phyloP scores from a whole-genome alignment of 2,797 vertebrate species.

The Pseudocheirus occidentalis region DNA sequence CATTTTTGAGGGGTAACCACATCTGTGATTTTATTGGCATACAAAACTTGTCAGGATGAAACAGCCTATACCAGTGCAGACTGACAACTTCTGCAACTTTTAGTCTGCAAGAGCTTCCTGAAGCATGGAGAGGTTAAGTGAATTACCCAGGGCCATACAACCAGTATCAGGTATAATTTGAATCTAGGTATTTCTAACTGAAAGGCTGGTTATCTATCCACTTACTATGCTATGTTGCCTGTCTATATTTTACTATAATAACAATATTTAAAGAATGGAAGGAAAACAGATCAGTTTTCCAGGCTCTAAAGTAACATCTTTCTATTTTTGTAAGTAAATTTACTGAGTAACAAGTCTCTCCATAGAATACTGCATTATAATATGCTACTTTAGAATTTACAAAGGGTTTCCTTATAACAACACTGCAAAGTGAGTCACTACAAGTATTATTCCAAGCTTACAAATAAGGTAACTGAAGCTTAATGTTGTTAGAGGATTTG shows the following conservation, averaged over 20 bases:
- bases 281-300: not conserved
- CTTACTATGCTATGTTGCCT: not conserved
- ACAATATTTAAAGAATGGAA: not conserved
- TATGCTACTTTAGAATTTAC: not conserved
- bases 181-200: not conserved
- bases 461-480: not conserved
- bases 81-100: not conserved
- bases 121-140: not conserved
- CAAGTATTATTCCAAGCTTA: not conserved
- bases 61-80: not conserved
- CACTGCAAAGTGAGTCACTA: not conserved
- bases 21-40: not conserved
- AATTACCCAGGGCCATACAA: not conserved
- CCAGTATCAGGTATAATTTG: not conserved
- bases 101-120: not conserved
- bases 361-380: not conserved
- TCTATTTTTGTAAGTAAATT: not conserved
- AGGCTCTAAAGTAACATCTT: not conserved
- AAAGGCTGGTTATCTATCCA: not conserved
- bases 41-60: not conserved
- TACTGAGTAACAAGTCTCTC: not conserved
- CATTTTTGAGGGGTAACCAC: not conserved
- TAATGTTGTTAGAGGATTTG: not conserved
- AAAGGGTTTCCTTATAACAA: not conserved
- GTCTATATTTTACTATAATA: not conserved